Conservation (phyloP, 2,113 vertebrate genomes). For the Albula goreensis region DNA sequence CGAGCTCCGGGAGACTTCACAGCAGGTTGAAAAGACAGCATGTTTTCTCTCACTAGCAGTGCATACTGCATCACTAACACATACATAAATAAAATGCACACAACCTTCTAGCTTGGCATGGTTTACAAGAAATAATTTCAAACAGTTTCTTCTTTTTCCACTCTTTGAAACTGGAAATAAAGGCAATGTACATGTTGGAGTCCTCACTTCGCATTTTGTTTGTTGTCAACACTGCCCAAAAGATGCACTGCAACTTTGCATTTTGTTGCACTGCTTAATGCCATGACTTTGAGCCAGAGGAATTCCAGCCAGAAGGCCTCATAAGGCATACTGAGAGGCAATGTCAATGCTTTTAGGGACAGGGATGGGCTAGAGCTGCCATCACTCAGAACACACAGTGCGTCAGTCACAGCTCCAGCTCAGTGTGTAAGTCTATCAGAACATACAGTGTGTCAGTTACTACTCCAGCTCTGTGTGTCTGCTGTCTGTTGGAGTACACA, state of each 20-base stretch:
- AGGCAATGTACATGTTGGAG: neutral
- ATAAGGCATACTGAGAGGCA: conserved; percentile 33
- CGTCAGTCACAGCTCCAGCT: too few species aligned
- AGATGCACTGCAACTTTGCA: conserved; percentile 40
- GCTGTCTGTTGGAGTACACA: too few species aligned
- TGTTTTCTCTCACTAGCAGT: neutral
- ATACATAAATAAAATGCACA: neutral
- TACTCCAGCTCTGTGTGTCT: too few species aligned
- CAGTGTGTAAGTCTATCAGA: too few species aligned
- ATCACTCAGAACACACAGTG: too few species aligned
- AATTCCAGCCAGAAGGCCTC: conserved; percentile 55
- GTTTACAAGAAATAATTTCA: neutral
- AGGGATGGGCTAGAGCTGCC: neutral
- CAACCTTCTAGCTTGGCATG: too few species aligned
- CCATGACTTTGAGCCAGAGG: conserved; percentile 46
- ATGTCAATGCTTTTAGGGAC: neutral
- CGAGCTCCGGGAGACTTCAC: neutral
- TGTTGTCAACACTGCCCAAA: conserved; percentile 14
- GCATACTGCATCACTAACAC: neutral
- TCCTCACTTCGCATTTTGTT: conserved; percentile 7
- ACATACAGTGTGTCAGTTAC: too few species aligned
- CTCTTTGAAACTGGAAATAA: neutral
- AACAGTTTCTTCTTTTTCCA: neutral
- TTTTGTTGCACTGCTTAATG: conserved; percentile 54
- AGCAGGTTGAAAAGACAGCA: neutral